Conservation (phyloP, 2,888 invertebrate genomes). For the Amphiduros pacificus region DNA sequence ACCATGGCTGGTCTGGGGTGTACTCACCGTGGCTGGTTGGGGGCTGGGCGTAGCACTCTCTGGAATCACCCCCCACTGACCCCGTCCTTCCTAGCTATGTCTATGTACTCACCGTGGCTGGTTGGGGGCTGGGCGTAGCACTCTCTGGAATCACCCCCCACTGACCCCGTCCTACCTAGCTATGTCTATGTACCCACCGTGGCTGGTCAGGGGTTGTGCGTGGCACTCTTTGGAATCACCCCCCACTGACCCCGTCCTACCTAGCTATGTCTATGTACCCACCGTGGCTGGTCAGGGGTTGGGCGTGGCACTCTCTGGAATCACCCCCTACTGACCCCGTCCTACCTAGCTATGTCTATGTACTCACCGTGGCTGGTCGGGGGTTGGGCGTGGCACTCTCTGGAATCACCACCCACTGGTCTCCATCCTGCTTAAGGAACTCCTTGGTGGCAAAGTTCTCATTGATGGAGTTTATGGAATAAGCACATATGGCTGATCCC, state of each 20-base stretch:
- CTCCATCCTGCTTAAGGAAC: neutral
- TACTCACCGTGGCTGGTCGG: neutral
- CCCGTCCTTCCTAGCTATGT: no score
- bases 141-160: neutral
- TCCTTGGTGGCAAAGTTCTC: no score
- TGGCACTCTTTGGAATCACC: neutral
- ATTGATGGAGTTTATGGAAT: no score
- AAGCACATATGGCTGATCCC: no score
- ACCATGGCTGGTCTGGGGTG: neutral
- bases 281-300: slow-evolving; percentile 5
- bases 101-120: neutral
- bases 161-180: no score
- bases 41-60: neutral
- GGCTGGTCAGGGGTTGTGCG: slow-evolving; percentile 2
- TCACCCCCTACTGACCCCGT: neutral
- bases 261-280: neutral
- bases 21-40: slow-evolving; percentile 6
- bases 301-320: neutral
- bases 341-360: neutral
- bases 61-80: neutral
- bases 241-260: neutral
- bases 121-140: neutral
- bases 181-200: neutral
- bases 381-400: neutral
- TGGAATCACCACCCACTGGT: neutral